phyloP scores from a whole-genome alignment of 2,888 invertebrate species.

The Dascillus cervinus region DNA sequence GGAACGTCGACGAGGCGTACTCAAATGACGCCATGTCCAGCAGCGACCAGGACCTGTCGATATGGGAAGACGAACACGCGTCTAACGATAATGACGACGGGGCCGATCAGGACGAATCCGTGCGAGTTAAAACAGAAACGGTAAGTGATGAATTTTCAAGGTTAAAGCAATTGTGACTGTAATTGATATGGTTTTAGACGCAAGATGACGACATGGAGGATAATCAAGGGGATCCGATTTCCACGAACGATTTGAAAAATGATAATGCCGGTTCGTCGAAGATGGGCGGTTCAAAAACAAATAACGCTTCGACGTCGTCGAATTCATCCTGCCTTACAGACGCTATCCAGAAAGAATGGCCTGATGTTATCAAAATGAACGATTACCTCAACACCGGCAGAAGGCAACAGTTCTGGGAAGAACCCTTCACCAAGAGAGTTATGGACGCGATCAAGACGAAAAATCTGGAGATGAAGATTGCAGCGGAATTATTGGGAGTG shows the following conservation, averaged over 20 bases:
- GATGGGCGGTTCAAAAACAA: slow-evolving; percentile 7
- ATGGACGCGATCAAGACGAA: slow-evolving; percentile 87
- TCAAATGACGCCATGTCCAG: slow-evolving; percentile 41
- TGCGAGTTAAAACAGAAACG: slow-evolving; percentile 18
- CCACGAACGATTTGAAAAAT: slow-evolving; percentile 14
- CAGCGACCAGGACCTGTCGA: slow-evolving; percentile 39
- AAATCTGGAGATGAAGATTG: slow-evolving; percentile 89
- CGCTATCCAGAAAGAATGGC: slow-evolving; percentile 41
- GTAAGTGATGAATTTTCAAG: no score
- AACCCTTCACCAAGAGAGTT: slow-evolving; percentile 78
- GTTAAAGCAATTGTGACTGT: no score
- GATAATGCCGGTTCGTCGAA: background rate
- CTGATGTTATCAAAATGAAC: slow-evolving; percentile 77
- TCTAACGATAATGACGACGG: slow-evolving; percentile 31
- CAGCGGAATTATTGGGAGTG: slow-evolving; percentile 81
- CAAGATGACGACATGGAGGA: slow-evolving; percentile 27
- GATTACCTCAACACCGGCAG: slow-evolving; percentile 80
- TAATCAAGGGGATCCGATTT: slow-evolving; percentile 27
- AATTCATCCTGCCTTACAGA: slow-evolving; percentile 30
- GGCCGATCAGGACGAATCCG: slow-evolving; percentile 24
- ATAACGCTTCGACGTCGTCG: slow-evolving; percentile 10
- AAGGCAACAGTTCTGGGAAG: slow-evolving; percentile 89
- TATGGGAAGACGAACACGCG: slow-evolving; percentile 38
- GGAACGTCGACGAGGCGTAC: slow-evolving; percentile 35
- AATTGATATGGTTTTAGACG: no score